Evolutionary conservation across 2,113 vertebrate species (phyloP), one percentile per base, ranked within the genome.

Genomic region (Paradisaea rubra): DNA sequence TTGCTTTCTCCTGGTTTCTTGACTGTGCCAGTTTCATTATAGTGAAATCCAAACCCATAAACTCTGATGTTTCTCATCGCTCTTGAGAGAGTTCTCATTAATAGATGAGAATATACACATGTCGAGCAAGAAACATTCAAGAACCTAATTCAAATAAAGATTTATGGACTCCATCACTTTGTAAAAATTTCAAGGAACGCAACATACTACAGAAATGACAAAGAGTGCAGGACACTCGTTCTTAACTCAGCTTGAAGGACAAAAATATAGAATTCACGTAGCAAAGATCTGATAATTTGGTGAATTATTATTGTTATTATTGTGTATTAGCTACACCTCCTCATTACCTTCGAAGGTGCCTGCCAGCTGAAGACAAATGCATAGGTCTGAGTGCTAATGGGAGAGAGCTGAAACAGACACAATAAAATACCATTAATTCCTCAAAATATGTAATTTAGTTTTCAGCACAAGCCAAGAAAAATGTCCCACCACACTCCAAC

Each of bases 341-440:
- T 82, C 61, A 28, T 57, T 13, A 65, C 14, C 16, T 42, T 66
- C 15, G 49, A n/a, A 76, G 28, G 19, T 63, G 9, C 4, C 7
- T 60, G n/a, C 13, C 60, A 78, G 50, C 9, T 57, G n/a, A 79
- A 61, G 37, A 70, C 13, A 54, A 87, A 45, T 0, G 0, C 11
- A 47, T 91, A 18, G 61, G 14, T 79, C 41, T 5, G 35, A 88
- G 24, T 49, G 30, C 25, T 78, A 61, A 78, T 37, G 22, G 24
- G 3, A 93, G n/a, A 79, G 15, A 69, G 10, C 24, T 44, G 56
- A 78, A n/a, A 35, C 5, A 39, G 27, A 12, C 39, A 53, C 10
- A 49, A 31, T 54, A 60, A 70, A 74, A 74, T 53, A 31, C 12
- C 35, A 35, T 35, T 15, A 52, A 57, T 54, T 81, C 44, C 22